Evolutionary conservation across 2,113 vertebrate species (phyloP).

Genomic region (Leptodactylus fuscus): DNA sequence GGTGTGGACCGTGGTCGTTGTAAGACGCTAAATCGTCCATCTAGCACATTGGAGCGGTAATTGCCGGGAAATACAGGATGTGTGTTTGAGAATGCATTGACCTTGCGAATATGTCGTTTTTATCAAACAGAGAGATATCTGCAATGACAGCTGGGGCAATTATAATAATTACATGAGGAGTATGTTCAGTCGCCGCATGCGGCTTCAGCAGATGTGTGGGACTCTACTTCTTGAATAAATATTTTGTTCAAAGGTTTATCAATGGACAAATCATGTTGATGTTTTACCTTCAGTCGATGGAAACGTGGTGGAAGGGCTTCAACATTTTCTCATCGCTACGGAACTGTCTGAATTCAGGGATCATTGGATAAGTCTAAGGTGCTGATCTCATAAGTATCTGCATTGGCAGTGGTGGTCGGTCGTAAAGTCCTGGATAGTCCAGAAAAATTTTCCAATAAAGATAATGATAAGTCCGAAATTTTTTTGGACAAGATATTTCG

Average conservation of each 20-base stretch:
- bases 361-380: background rate
- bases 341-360: background rate
- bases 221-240: background rate
- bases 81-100: background rate
- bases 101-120: background rate
- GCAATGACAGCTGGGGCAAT: background rate
- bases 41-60: too few species aligned
- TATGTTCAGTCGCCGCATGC: background rate
- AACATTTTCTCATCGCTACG: background rate
- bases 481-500: too few species aligned
- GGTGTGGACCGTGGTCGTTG: background rate
- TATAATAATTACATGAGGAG: background rate
- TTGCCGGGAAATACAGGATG: background rate
- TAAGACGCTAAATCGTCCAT: too few species aligned
- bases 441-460: too few species aligned
- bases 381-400: too few species aligned
- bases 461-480: too few species aligned
- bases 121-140: background rate
- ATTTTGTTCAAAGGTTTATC: background rate
- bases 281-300: background rate
- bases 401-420: too few species aligned
- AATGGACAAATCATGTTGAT: background rate
- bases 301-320: background rate
- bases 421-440: too few species aligned
- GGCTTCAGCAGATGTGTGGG: background rate